These are phyloP conservation scores for Charadrius vociferus DNA, from an alignment of 2,113 vertebrate species.

Conservation along the genomic window DNA sequence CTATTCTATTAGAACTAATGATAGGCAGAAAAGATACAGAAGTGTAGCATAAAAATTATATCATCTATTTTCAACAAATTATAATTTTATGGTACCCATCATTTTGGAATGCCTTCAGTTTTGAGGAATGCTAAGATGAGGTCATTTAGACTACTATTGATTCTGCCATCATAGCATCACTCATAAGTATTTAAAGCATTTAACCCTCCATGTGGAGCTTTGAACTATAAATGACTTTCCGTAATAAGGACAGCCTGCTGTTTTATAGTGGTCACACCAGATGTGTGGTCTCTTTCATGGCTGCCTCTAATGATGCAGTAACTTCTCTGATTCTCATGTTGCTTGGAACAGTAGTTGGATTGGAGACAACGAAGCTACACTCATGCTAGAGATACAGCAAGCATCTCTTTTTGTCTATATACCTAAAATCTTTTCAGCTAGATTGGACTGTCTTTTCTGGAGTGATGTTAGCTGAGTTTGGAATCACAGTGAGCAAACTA, in stretches of 20 bases:
- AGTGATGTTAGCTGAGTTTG: background rate
- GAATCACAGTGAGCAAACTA: background rate
- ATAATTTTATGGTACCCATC: background rate
- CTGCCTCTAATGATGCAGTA: background rate
- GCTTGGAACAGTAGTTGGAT: background rate
- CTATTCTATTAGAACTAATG: slow-evolving; percentile 50
- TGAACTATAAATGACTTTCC: slow-evolving; percentile 60
- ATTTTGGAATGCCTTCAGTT: slow-evolving; percentile 32
- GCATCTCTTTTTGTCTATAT: background rate
- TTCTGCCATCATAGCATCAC: slow-evolving; percentile 20
- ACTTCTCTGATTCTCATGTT: background rate
- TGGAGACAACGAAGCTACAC: background rate
- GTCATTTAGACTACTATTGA: slow-evolving; percentile 47
- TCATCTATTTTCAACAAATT: slow-evolving; percentile 33
- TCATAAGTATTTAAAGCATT: slow-evolving; percentile 54
- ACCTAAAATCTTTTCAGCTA: background rate
- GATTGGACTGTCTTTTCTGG: background rate
- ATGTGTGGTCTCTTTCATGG: background rate
- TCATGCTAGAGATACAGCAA: background rate
- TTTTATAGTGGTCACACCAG: slow-evolving; percentile 24
- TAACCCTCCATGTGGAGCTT: slow-evolving; percentile 49
- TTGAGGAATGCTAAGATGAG: slow-evolving; percentile 10
- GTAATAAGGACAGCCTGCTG: slow-evolving; percentile 21
- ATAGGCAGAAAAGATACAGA: slow-evolving; percentile 4
- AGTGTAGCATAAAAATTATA: background rate